Evolutionary conservation across 1,140 invertebrate genomes (phyloP).

Genomic region (Pseudachorutes palmiensis): DNA sequence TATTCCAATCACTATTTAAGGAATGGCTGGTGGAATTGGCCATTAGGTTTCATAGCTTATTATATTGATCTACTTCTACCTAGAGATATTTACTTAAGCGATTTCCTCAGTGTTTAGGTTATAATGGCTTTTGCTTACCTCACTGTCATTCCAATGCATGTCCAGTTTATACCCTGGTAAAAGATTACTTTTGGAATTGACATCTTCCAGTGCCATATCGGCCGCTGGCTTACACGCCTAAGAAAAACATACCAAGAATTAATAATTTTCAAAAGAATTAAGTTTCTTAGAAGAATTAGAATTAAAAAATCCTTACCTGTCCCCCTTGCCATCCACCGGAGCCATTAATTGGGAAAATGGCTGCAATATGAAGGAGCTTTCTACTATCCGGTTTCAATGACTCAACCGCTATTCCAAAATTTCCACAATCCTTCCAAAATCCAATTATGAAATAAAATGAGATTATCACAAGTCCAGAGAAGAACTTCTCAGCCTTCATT

Average conservation of each 20-base stretch:
- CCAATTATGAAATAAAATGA: neutral
- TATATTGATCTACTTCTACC: no score
- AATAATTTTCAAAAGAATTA: slow-evolving; percentile 16
- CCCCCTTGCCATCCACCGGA: slow-evolving; percentile 93
- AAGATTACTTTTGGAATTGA: slow-evolving; percentile 81
- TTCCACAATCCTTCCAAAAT: neutral
- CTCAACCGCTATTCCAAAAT: neutral
- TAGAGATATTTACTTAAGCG: no score
- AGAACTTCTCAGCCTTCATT: slow-evolving; percentile 7
- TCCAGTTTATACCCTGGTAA: slow-evolving; percentile 83
- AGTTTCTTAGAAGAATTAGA: slow-evolving; percentile 3
- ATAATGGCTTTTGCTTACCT: slow-evolving; percentile 59
- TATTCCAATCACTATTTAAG: slow-evolving; percentile 3
- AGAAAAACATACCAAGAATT: no score
- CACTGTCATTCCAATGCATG: slow-evolving; percentile 92
- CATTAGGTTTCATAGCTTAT: neutral
- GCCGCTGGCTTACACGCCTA: slow-evolving; percentile 88
- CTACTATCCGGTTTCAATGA: slow-evolving; percentile 7
- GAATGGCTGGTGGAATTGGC: neutral
- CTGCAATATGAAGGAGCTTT: slow-evolving; percentile 74
- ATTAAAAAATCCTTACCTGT: slow-evolving; percentile 48
- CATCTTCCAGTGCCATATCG: slow-evolving; percentile 87
- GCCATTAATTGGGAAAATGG: slow-evolving; percentile 91
- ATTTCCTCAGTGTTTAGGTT: no score
- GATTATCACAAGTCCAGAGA: neutral